A percentile compares a stretch with the other conserved stretches of the same genome.
Evolutionary conservation across 2,888 invertebrate species (phyloP).

Genomic region (Eumacrocentrus americanus): DNA sequence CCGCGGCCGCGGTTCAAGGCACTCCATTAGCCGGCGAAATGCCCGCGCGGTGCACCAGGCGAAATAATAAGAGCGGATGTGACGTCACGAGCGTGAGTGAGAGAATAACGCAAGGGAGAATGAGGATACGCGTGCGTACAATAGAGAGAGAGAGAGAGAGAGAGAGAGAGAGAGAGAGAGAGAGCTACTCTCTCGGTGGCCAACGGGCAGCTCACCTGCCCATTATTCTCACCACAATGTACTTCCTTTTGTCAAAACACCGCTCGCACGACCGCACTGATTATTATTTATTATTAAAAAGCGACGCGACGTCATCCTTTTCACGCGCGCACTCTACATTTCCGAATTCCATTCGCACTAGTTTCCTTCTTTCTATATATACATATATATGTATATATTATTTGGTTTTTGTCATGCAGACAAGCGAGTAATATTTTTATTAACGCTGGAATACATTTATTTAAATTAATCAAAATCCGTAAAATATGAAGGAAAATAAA

Average conservation of each 20-base stretch:
- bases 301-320: constrained; percentile 2
- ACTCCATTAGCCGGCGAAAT: constrained; percentile 40
- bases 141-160: constrained; percentile 3
- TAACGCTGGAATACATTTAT: too few relatives aligned
- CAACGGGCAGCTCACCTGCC: constrained; percentile 36
- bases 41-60: constrained; percentile 16
- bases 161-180: background rate
- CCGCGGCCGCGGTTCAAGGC: constrained; percentile 38
- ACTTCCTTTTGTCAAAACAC: constrained; percentile 47
- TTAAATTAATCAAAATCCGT: too few relatives aligned
- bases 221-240: constrained; percentile 51
- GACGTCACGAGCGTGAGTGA: constrained; percentile 33
- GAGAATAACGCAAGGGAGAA: background rate
- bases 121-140: constrained; percentile 23
- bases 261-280: constrained; percentile 27
- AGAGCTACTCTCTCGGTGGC: constrained; percentile 27
- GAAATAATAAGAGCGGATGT: constrained; percentile 52
- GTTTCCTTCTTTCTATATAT: constrained; percentile 6
- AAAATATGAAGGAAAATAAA: too few relatives aligned
- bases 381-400: constrained; percentile 1
- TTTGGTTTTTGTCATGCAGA: too few relatives aligned
- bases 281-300: constrained; percentile 38
- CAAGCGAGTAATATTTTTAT: too few relatives aligned
- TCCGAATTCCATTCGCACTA: constrained; percentile 20
- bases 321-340: background rate